Percentiles rank a stretch among this genome's conserved stretches.
Evolutionary conservation across 2,888 invertebrate species (phyloP).

Genomic region (Buathra laborator): DNA sequence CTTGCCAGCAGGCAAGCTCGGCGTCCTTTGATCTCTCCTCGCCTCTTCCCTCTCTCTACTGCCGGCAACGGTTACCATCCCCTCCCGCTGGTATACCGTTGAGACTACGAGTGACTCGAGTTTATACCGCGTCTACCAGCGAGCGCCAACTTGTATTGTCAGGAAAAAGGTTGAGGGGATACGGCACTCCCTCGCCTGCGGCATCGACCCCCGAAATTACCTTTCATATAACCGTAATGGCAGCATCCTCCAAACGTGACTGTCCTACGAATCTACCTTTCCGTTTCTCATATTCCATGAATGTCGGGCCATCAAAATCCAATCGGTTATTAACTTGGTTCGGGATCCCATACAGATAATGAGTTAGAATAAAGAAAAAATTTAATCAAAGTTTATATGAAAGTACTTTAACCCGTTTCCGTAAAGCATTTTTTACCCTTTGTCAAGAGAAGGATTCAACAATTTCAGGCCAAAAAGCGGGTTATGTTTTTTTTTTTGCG

Average conservation of each 20-base stretch:
- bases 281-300: neutral
- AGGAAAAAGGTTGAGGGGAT: constrained; percentile 33
- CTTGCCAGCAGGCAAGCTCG: constrained; percentile 34
- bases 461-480: too few species aligned
- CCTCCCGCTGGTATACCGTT: neutral
- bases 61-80: constrained; percentile 30
- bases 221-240: constrained; percentile 50
- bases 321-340: too few species aligned
- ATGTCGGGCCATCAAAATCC: neutral
- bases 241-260: constrained; percentile 50
- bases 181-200: constrained; percentile 38
- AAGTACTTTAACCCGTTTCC: too few species aligned
- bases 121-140: constrained; percentile 34
- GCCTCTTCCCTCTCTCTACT: constrained; percentile 35
- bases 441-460: too few species aligned
- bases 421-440: too few species aligned
- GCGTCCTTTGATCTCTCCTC: constrained; percentile 51
- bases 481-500: too few species aligned
- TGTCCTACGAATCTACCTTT: constrained; percentile 28
- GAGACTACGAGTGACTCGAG: constrained; percentile 4
- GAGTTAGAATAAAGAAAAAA: too few species aligned
- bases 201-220: constrained; percentile 40
- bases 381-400: too few species aligned
- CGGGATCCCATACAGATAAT: too few species aligned
- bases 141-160: constrained; percentile 48